phyloP scores from a whole-genome alignment of 2,888 invertebrate species.

The Lasioglossum leucozonium region DNA sequence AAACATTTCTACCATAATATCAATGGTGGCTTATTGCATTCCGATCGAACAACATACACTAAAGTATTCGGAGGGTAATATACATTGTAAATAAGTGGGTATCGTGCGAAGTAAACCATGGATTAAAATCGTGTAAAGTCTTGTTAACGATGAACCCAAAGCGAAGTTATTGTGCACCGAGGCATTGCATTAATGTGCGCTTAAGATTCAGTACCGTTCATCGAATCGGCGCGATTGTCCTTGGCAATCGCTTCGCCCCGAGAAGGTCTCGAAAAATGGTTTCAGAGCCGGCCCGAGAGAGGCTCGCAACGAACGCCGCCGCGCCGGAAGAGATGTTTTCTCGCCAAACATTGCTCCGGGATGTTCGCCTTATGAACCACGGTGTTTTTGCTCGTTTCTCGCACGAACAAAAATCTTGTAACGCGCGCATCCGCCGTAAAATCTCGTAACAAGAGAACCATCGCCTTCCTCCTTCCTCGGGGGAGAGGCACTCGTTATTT shows the following conservation, averaged over 20 bases:
- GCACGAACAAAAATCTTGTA: conserved; percentile 56
- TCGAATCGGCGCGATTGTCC: not conserved
- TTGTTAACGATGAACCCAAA: not conserved
- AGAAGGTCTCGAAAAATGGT: not conserved
- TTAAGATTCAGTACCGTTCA: not conserved
- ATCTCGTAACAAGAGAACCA: conserved; percentile 50
- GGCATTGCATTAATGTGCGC: not conserved
- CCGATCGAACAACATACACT: not conserved
- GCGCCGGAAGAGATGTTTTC: conserved; percentile 56
- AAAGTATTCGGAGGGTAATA: not conserved
- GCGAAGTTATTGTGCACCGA: not conserved
- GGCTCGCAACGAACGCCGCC: not conserved
- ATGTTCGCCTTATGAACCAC: conserved; percentile 40
- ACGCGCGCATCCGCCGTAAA: conserved; percentile 69
- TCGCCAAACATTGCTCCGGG: conserved; percentile 39
- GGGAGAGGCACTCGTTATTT: conserved; percentile 51
- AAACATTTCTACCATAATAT: not conserved
- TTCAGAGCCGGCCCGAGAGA: not conserved
- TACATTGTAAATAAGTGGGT: not conserved
- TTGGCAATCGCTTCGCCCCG: not conserved
- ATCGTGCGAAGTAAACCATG: not conserved
- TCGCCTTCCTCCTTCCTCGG: conserved; percentile 31
- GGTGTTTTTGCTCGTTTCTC: conserved; percentile 53
- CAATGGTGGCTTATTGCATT: not conserved
- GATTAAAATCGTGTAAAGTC: not conserved